Percentiles rank a stretch among this genome's conserved stretches.
Evolutionary conservation across 1,140 invertebrate genomes (phyloP).

Genomic region (Chironomus tepperi): DNA sequence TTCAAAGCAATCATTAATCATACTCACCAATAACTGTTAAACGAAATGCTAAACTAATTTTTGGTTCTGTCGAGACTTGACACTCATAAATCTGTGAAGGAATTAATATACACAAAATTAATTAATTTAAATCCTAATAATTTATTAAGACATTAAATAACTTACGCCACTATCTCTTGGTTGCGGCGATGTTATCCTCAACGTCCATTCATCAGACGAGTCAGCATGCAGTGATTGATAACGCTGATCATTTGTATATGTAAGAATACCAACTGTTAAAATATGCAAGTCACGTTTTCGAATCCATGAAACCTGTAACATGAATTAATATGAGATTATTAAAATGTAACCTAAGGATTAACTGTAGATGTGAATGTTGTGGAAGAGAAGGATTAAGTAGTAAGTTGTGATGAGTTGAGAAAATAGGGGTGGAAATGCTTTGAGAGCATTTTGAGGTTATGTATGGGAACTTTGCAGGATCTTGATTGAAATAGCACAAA

Average conservation of each 20-base stretch:
- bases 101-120: neutral
- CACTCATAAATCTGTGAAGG: slow-evolving; percentile 61
- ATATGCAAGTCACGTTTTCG: slow-evolving; percentile 64
- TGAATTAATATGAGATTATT: neutral
- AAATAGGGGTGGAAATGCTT: neutral
- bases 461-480: too few relatives aligned
- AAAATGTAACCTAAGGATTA: too few relatives aligned
- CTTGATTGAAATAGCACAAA: too few relatives aligned
- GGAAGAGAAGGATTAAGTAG: too few relatives aligned
- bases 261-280: slow-evolving; percentile 60
- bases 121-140: too few relatives aligned
- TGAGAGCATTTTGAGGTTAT: neutral
- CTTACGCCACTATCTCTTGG: slow-evolving; percentile 50
- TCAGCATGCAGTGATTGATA: slow-evolving; percentile 70
- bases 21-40: slow-evolving; percentile 74
- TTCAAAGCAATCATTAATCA: neutral
- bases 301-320: slow-evolving; percentile 61
- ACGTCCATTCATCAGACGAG: slow-evolving; percentile 71
- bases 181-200: slow-evolving; percentile 65
- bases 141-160: neutral
- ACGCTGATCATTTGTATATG: slow-evolving; percentile 65
- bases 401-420: neutral
- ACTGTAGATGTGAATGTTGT: too few relatives aligned
- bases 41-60: slow-evolving; percentile 70
- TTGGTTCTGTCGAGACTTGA: slow-evolving; percentile 79